Conservation (phyloP, 2,113 vertebrate genomes). For the Syngnathus typhle region DNA sequence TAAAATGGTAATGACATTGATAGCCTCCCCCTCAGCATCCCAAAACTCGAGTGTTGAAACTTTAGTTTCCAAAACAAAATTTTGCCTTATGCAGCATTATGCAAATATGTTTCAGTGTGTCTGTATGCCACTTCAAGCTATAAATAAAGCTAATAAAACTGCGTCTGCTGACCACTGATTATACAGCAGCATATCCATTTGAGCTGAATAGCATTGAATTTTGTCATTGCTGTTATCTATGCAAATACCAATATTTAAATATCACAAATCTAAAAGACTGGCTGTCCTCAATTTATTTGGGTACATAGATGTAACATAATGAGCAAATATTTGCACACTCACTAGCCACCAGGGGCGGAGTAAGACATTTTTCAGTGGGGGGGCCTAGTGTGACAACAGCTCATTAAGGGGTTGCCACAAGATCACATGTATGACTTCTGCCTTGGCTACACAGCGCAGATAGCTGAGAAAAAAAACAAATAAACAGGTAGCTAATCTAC, state of each 20-base stretch:
- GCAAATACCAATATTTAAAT: background rate
- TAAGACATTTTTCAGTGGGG: too few species aligned
- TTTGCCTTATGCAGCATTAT: conserved; percentile 54
- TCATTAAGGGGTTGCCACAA: too few species aligned
- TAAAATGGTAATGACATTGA: conserved; percentile 51
- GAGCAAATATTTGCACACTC: background rate
- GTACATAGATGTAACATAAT: background rate
- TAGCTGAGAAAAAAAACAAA: too few species aligned
- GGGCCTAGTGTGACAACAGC: too few species aligned
- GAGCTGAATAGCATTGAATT: background rate
- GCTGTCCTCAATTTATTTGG: background rate
- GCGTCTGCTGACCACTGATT: conserved; percentile 4
- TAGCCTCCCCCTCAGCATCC: conserved; percentile 42
- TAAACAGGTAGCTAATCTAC: too few species aligned
- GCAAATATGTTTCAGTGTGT: conserved; percentile 40
- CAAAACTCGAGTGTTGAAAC: conserved; percentile 45
- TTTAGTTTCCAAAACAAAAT: conserved; percentile 34
- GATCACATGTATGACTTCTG: too few species aligned
- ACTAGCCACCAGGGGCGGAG: too few species aligned
- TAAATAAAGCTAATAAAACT: conserved; percentile 45
- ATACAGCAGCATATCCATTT: conserved; percentile 16
- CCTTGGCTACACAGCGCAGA: too few species aligned
- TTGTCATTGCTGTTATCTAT: background rate
- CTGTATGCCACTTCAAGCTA: conserved; percentile 33
- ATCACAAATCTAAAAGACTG: background rate